These are phyloP conservation scores for Caiman crocodilus DNA, from an alignment of 2,797 vertebrate species.

Conservation along the genomic window DNA sequence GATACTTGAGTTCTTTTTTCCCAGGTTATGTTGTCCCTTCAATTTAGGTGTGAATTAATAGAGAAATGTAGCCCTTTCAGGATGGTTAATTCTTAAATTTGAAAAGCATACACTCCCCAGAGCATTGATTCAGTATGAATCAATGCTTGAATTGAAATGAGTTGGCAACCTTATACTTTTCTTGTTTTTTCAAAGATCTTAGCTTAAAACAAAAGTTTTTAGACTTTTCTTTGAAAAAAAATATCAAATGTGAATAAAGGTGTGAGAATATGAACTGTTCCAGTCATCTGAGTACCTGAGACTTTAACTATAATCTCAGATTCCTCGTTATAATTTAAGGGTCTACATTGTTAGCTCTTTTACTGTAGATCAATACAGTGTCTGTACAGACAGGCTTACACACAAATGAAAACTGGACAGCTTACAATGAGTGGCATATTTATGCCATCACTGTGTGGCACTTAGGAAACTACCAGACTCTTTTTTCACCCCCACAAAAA, in stretches of 20 bases:
- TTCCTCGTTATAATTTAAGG: background rate
- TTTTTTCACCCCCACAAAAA: background rate
- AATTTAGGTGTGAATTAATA: too few relatives aligned
- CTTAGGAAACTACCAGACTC: background rate
- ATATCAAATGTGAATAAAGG: too few relatives aligned
- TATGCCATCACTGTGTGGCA: too few relatives aligned
- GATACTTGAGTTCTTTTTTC: accelerated
- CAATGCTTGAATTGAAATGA: accelerated
- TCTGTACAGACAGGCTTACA: background rate
- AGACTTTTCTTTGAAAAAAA: too few relatives aligned
- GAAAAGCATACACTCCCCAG: accelerated
- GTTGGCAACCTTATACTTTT: background rate
- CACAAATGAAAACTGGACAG: background rate
- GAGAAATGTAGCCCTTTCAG: too few relatives aligned
- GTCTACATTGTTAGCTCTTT: background rate
- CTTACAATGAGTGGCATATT: too few relatives aligned
- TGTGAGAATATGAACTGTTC: background rate
- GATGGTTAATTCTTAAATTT: accelerated
- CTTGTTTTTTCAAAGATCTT: too few relatives aligned
- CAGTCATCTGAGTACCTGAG: background rate
- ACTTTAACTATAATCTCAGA: background rate
- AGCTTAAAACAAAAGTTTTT: too few relatives aligned
- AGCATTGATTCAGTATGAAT: accelerated
- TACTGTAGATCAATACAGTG: background rate
- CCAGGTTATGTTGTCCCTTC: accelerated